Percentiles rank a stretch among this genome's conserved stretches.
Conservation (phyloP, 64 coral and sea anemone genomes). For the Pachyseris speciosa region DNA sequence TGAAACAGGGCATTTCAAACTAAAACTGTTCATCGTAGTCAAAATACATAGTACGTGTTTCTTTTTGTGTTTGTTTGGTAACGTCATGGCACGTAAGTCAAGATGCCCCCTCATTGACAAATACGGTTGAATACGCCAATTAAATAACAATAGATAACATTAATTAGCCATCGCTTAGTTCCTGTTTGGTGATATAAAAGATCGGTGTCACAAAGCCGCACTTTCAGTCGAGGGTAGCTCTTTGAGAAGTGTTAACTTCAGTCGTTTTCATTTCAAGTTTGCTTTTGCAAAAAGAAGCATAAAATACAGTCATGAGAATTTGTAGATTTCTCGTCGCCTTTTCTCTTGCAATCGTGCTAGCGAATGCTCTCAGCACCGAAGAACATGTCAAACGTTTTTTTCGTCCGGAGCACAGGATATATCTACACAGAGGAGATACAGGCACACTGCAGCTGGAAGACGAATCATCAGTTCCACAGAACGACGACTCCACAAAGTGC, state of each 20-base stretch:
- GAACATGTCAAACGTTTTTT: conserved; percentile 16
- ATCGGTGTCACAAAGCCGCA: not conserved
- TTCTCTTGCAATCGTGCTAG: not conserved
- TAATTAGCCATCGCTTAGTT: not conserved
- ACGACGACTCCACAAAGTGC: not conserved
- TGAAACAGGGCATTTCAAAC: not conserved
- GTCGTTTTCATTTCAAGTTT: too few species aligned
- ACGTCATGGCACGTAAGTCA: not conserved
- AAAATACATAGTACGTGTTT: not conserved
- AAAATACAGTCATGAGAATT: not conserved
- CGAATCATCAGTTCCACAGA: not conserved
- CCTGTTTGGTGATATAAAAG: conserved; percentile 1
- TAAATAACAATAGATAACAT: not conserved
- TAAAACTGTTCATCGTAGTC: not conserved
- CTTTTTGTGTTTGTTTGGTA: not conserved
- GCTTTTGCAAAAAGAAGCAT: too few species aligned
- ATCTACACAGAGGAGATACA: not conserved
- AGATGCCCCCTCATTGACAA: not conserved
- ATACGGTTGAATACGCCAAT: not conserved
- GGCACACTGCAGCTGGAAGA: not conserved
- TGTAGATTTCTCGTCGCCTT: not conserved
- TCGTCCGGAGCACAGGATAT: not conserved
- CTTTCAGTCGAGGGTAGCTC: not conserved
- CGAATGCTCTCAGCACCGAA: conserved; percentile 1
- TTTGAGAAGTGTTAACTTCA: not conserved